Evolutionary conservation across 2,888 invertebrate species (phyloP), one percentile per base, ranked within the genome.

Genomic region (Dasysyrphus tricinctus): DNA sequence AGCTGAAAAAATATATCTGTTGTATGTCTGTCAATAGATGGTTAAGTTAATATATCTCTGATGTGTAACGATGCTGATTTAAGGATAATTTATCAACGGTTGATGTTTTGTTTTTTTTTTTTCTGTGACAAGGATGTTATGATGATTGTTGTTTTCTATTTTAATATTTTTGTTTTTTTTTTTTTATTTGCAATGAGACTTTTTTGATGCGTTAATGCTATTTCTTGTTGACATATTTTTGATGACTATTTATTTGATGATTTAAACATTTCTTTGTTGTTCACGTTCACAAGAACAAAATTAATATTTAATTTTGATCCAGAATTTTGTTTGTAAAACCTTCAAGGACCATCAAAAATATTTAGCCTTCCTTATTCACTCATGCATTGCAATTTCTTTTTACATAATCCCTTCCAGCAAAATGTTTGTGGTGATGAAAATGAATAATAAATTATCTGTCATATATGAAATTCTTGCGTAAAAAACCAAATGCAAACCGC

Each of bases 251-350:
- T 42, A 14, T 61, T 16, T 44, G 57, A 37, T 57, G 16, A 1
- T 14, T 3, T 14, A 32, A 9, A 32, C n/a, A 32, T 24, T 19
- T 24, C 24, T 54, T 54, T 7, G 12, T 24, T 3, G 19, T 16
- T 34, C 1, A 32, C 5, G 2, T 32, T 32, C 2, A 24, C 0
- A 3, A 16, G 24, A 54, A 32, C 12, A 29, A 63, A 67, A 42
- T 78, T 79, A 65, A 75, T 57, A 70, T 79, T 83, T 37, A 65
- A 63, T 80, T 67, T 42, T 37, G 37, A 12, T 59, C 19, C 19
- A 39, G 39, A 42, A 32, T n/a, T 24, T 24, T 24, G 1, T 47
- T 63, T 16, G 6, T n/a, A 32, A 54, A 29, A 8, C 24, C 24
- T 24, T 24, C 67, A 67, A 49, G 49, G 8, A 37, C 49, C 14